These are phyloP conservation scores for Anas acuta DNA, from an alignment of 2,797 vertebrate species.

Conservation along the genomic window DNA sequence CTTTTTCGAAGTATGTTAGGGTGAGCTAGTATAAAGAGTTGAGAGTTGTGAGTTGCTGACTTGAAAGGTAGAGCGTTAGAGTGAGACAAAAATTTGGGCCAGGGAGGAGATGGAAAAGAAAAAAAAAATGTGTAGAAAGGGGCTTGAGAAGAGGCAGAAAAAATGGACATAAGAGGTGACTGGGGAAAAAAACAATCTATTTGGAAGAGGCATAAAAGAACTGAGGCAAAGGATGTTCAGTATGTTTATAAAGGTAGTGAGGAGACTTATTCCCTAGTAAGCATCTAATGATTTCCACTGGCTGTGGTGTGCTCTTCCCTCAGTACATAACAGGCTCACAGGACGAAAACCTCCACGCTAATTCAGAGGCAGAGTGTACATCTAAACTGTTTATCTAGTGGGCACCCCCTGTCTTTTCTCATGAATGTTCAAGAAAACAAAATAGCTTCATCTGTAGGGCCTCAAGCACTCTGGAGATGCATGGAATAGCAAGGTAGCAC, in stretches of 20 bases:
- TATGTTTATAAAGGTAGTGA: neutral
- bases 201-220: neutral
- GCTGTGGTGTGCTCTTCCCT: neutral
- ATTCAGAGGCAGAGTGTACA: neutral
- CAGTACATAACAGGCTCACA: neutral
- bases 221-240: neutral
- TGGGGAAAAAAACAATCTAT: neutral
- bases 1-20: neutral
- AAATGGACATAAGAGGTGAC: neutral
- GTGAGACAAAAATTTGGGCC: neutral
- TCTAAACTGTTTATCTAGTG: neutral
- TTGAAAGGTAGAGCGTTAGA: neutral
- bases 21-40: neutral
- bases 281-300: neutral
- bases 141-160: neutral
- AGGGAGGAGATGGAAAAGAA: neutral
- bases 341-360: neutral
- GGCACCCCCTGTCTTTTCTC: neutral
- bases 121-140: neutral
- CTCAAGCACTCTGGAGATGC: neutral
- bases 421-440: neutral
- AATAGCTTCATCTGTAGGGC: neutral
- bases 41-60: neutral
- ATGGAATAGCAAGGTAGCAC: rapidly evolving
- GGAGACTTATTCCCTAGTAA: neutral